Base-by-base conservation (phyloP, 1,140 invertebrate species). In the Caenorhabditis brenneri region DNA sequence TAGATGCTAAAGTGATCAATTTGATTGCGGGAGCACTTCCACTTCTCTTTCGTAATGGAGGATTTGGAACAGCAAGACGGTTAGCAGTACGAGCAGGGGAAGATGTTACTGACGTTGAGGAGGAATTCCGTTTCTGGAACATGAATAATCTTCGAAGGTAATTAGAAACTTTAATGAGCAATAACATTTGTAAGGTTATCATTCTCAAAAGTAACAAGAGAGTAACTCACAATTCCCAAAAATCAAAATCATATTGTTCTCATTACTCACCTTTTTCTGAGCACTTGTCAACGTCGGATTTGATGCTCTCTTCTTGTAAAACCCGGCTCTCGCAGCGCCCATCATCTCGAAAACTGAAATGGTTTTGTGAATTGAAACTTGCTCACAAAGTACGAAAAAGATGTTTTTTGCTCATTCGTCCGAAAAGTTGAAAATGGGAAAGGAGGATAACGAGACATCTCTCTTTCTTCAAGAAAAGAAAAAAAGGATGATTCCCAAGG, bases 1-100 rank as follows among this genome's bases (percentile, higher is more conserved):
- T 88, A 16, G 74, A 55, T 4, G 88, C 88, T 81, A 84, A 49
- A 31, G 83, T 84, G 46, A 53, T 42, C 5, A 84, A 19, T 46
- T 84, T 84, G 69, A 84, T 79, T 6, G 83, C 74, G 9, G 83
- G 83, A 7, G 78, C 83, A 65, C 74, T 80, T 27, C 83, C 83
- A 51, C 74, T 80, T 31, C 83, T 4, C 19, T 84, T 84, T 31
- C 83, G 24, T 2, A 83, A 22, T 15, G 82, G 82, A 16, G 31
- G 36, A 24, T 60, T 55, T 16, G 83, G 83, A 29, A 84, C 83
- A n/a, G 74, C 29, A 3, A 84, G 78, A 12, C 69, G 78, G 27
- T 84, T 80, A 27, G 46, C 22, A 15, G 36, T 33, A 4, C 58
- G 58, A 65, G 65, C 65, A 10, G 65, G 65, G 19, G 48, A 80